Conservation (phyloP, 1,140 invertebrate genomes). For the Scaptomyza hsui region DNA sequence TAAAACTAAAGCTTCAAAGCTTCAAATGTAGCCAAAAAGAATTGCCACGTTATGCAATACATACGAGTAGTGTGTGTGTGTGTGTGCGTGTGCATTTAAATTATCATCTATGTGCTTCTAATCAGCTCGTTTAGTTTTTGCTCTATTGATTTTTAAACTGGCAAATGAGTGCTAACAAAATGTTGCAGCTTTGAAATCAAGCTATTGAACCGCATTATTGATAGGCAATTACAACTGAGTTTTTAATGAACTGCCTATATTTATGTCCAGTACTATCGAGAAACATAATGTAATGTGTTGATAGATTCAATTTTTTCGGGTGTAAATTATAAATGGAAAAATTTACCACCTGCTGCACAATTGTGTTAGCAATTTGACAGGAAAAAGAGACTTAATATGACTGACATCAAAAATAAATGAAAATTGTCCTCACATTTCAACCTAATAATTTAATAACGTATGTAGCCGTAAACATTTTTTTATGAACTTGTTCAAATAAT, state of each 20-base stretch:
- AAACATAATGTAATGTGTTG: too few relatives aligned
- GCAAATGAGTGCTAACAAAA: background rate
- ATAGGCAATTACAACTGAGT: background rate
- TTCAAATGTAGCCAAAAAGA: background rate
- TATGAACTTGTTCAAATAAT: conserved; percentile 39
- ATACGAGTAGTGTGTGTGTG: background rate
- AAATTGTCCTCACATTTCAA: background rate
- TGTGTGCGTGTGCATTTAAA: background rate
- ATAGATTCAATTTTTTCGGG: too few relatives aligned
- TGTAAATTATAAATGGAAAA: too few relatives aligned
- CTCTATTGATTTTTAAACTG: conserved; percentile 11
- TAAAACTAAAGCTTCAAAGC: background rate
- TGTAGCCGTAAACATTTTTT: conserved; percentile 8
- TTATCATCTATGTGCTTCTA: background rate
- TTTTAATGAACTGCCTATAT: too few relatives aligned
- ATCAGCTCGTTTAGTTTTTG: background rate
- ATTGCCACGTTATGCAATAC: background rate
- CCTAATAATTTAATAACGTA: background rate
- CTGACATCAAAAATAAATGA: background rate
- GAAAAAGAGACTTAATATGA: too few relatives aligned
- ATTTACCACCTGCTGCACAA: too few relatives aligned
- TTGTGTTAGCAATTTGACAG: too few relatives aligned
- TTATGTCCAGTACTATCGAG: too few relatives aligned
- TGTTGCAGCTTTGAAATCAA: background rate
- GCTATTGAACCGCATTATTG: background rate